Conservation (phyloP, 2,797 vertebrate species). For the Lepilemur ruficaudatus region DNA sequence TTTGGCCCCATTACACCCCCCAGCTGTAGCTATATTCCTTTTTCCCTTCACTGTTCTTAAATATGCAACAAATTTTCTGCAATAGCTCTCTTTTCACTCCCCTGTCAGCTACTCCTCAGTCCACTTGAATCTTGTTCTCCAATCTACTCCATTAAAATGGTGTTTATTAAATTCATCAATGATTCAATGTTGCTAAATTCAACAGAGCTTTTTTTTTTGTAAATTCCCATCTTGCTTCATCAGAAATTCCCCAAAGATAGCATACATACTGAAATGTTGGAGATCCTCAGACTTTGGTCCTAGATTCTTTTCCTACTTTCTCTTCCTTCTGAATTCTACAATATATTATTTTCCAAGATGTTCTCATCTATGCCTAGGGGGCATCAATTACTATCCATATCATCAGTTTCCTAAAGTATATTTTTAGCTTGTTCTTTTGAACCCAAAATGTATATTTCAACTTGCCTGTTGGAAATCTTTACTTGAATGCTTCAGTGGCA, state of each 20-base stretch:
- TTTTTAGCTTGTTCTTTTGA: not conserved
- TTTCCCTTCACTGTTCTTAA: not conserved
- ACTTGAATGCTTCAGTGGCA: not conserved
- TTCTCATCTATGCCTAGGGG: not conserved
- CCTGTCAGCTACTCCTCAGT: not conserved
- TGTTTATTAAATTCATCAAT: not conserved
- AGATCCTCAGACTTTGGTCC: not conserved
- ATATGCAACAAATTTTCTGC: not conserved
- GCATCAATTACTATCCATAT: not conserved
- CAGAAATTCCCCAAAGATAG: not conserved
- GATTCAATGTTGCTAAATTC: not conserved
- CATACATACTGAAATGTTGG: not conserved
- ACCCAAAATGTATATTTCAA: not conserved
- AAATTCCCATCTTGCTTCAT: not conserved
- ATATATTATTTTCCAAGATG: not conserved
- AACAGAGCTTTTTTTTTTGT: not conserved
- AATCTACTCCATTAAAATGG: not conserved
- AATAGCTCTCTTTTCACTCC: not conserved
- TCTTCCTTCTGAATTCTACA: not conserved
- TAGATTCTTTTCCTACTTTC: no score
- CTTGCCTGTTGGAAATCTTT: not conserved
- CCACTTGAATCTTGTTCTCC: not conserved
- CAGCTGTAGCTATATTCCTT: not conserved
- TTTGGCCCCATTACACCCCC: not conserved
- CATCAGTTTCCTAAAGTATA: not conserved